Evolutionary conservation across 2,888 invertebrate species (phyloP), one percentile per base, ranked within the genome.

Genomic region (Eledona agricola): DNA sequence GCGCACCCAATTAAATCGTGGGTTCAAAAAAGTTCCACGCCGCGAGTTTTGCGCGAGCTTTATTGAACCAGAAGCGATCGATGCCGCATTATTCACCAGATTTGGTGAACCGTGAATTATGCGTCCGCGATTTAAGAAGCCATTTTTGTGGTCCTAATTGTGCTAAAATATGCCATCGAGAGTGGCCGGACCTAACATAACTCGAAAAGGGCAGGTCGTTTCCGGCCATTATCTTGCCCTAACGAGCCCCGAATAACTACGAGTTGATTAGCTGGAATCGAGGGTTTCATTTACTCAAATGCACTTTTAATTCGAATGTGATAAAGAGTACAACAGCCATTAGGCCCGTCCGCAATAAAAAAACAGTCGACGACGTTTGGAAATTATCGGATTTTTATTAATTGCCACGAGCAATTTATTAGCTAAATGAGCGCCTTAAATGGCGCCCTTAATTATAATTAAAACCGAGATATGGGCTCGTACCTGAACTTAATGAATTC

Each of bases 331-430:
- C 32, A 29, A 29, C 22, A 28, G 15, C 16, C 9, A 16, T 17
- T 4, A 17, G 15, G 19, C 20, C 19, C 31, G 12, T 49, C 35
- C 20, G 31, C 10, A 31, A 49, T 22, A 49, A 49, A 37, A 26
- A 31, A 9, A 13, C 10, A 20, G 38, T 31, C 17, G 7, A 10
- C 28, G 26, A 19, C 43, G 35, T 50, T 19, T 32, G 13, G 12
- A 43, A 51, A 35, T 51, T 51, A 51, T 51, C 51, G 31, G 35
- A 37, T 45, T 51, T 51, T 38, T 51, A 51, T 51, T 51, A 51
- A 51, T 51, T 37, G 45, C 51, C 15, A 19, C 9, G 13, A 45
- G 45, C 31, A 51, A 45, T 51, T 51, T 51, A 51, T 51, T 51
- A 51, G 31, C 29, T 17, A 37, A 51, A 51, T 25, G 51, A 45